Evolutionary conservation across 2,113 vertebrate genomes (phyloP).

Genomic region (Delphinus delphis): DNA sequence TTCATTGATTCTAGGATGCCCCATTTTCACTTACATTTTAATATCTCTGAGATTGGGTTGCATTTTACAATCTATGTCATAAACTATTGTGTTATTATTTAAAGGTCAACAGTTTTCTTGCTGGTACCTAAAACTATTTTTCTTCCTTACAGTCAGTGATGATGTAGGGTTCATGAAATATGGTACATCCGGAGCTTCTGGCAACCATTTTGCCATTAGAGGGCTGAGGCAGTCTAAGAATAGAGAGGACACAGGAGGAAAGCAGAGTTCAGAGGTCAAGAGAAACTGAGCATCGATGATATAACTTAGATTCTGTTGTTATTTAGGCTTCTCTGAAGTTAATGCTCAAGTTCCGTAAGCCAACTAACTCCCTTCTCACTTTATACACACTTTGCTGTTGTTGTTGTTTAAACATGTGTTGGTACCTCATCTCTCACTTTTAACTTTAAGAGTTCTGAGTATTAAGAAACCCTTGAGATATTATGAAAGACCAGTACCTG

Average conservation of each 20-base stretch:
- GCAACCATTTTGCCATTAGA: not conserved
- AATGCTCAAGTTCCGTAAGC: not conserved
- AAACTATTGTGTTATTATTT: not conserved
- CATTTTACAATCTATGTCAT: not conserved
- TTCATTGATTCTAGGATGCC: not conserved
- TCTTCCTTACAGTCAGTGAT: not conserved
- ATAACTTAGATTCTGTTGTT: not conserved
- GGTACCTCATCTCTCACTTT: not conserved
- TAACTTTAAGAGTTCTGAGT: not conserved
- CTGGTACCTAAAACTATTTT: not conserved
- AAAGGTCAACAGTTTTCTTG: not conserved
- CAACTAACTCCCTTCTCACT: not conserved
- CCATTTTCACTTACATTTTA: not conserved
- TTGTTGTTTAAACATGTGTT: not conserved
- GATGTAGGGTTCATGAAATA: not conserved
- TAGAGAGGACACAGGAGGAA: not conserved
- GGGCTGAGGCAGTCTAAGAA: not conserved
- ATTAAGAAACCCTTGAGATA: not conserved
- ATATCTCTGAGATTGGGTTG: not conserved
- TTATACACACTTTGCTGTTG: not conserved
- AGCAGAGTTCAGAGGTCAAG: not conserved
- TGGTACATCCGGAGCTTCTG: not conserved
- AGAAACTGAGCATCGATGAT: not conserved
- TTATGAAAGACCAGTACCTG: not conserved
- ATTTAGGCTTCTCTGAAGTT: not conserved